Conservation (phyloP, 1,140 invertebrate species). For the Nebria ingens region DNA sequence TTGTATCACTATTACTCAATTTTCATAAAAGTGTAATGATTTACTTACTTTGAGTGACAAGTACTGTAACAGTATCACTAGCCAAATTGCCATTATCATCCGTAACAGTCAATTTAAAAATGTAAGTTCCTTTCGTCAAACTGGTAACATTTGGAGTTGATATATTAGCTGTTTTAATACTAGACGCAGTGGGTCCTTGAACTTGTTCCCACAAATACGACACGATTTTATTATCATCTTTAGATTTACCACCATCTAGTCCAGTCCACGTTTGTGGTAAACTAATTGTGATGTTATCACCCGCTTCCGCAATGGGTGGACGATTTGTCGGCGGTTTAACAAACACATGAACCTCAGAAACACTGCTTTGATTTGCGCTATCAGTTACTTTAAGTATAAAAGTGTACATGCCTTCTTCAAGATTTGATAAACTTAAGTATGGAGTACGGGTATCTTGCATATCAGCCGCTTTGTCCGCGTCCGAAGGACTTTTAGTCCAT, state of each 20-base stretch:
- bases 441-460: slow-evolving; percentile 90
- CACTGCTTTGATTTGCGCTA: slow-evolving; percentile 70
- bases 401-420: slow-evolving; percentile 89
- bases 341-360: slow-evolving; percentile 69
- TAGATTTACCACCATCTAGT: slow-evolving; percentile 71
- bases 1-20: slow-evolving; percentile 13
- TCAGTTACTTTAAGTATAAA: slow-evolving; percentile 90
- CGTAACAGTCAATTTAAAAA: slow-evolving; percentile 71
- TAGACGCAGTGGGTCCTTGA: slow-evolving; percentile 49
- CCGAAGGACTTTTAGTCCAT: slow-evolving; percentile 83
- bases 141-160: slow-evolving; percentile 62
- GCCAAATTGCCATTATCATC: slow-evolving; percentile 76
- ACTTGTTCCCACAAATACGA: slow-evolving; percentile 75
- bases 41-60: slow-evolving; percentile 81
- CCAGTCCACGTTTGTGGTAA: slow-evolving; percentile 67
- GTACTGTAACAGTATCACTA: slow-evolving; percentile 57
- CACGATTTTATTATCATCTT: slow-evolving; percentile 74
- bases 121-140: slow-evolving; percentile 75
- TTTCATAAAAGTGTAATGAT: slow-evolving; percentile 10
- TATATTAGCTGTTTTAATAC: slow-evolving; percentile 32
- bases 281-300: slow-evolving; percentile 51
- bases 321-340: slow-evolving; percentile 82
- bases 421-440: slow-evolving; percentile 65
- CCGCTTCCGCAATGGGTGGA: slow-evolving; percentile 61
- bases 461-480: slow-evolving; percentile 80